These are phyloP conservation scores for Rhagonycha lutea DNA, from an alignment of 2,888 invertebrate species.

Conservation along the genomic window DNA sequence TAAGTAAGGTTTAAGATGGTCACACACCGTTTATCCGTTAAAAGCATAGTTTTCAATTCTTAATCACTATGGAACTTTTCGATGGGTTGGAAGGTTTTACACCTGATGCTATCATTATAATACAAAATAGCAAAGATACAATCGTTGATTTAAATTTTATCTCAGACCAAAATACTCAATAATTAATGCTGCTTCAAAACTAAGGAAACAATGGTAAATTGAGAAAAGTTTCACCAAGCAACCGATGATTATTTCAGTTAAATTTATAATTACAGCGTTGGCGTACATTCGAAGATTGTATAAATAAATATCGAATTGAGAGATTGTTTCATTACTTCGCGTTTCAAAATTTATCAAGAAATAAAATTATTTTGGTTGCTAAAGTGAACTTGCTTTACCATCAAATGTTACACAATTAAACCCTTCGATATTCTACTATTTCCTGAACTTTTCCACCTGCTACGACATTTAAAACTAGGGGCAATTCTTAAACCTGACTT, in stretches of 20 bases:
- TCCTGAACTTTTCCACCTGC: too few relatives aligned
- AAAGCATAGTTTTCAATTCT: not conserved
- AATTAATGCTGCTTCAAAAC: not conserved
- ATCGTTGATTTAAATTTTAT: not conserved
- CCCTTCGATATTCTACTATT: too few relatives aligned
- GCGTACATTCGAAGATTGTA: not conserved
- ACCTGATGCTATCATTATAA: not conserved
- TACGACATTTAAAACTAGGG: not conserved
- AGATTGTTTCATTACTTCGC: not conserved
- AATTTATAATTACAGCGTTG: not conserved
- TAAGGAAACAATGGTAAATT: not conserved
- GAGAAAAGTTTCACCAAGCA: not conserved
- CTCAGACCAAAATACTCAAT: not conserved
- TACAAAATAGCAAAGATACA: not conserved
- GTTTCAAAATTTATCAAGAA: not conserved
- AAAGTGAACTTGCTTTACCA: too few relatives aligned
- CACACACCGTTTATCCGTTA: not conserved
- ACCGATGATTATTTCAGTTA: not conserved
- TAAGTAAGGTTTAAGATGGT: not conserved
- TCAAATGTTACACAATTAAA: too few relatives aligned
- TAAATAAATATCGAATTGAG: not conserved
- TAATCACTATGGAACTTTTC: not conserved
- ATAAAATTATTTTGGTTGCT: too few relatives aligned
- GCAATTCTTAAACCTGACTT: not conserved
- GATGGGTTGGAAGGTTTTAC: not conserved